Evolutionary conservation across 1,140 invertebrate genomes (phyloP), one percentile per base, ranked within the genome.

Genomic region (Tetranychus urticae): DNA sequence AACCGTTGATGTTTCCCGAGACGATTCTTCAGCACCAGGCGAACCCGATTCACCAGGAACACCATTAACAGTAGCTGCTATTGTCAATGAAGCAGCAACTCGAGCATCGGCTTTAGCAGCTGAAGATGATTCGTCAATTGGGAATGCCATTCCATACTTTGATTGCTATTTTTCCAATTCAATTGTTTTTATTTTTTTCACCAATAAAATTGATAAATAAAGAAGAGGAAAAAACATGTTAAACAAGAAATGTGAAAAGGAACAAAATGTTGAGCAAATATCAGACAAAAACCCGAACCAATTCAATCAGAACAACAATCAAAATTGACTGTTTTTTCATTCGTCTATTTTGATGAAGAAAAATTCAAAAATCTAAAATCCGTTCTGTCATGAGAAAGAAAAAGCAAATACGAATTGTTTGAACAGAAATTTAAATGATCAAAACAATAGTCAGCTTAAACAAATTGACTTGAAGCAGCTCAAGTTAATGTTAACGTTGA

Each of bases 131-230:
- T 61, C 60, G 13, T 56, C 60, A 14, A 61, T n/a, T 6, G 60
- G 52, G 35, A 61, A 61, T 23, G 60, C 60, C 60, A 61, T 61
- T 39, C 60, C 60, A 56, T 61, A 61, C 34, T 61, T 59, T 2
- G 39, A 47, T 31, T 46, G 42, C 37, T 59, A 37, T 48, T 36
- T n/a, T 36, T 57, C 39, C 39, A 10, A 23, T 45, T 35, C 10
- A 4, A 56, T 34, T 6, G 23, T 57, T 33, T 57, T 56, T 12
- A 36, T 3, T n/a, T n/a, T 56, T 56, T 34, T 56, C 23, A 57
- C 34, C 8, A 45, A 57, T n/a, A 57, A 23, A 12, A 23, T 10
- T 31, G 35, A 57, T n/a, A n/a, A 57, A 57, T 13, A 35, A 57
- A 33, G 31, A 33, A 50, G 48, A 50, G 6, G 23, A 31, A 50